phyloP scores from a whole-genome alignment of 1,140 invertebrate genomes.

The Oppia nitens region DNA sequence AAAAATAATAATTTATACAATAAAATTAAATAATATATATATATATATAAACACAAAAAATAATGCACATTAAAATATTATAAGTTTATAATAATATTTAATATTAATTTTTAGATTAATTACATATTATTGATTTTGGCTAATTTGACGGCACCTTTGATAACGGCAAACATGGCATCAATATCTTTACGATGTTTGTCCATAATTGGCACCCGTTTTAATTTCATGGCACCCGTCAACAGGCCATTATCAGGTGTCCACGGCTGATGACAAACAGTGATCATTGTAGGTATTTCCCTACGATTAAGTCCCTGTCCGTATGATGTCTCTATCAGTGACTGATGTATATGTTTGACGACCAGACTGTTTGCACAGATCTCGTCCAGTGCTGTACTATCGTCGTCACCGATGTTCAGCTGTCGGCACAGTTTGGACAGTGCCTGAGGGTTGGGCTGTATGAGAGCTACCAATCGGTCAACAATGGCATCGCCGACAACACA shows the following conservation, averaged over 20 bases:
- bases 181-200: not conserved
- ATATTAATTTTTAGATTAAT: no score
- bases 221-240: constrained; percentile 36
- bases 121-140: not conserved
- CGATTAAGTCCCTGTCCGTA: constrained; percentile 7
- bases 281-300: constrained; percentile 32
- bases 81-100: no score
- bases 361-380: constrained; percentile 39
- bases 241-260: constrained; percentile 37
- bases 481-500: constrained; percentile 76
- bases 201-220: constrained; percentile 17
- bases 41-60: no score
- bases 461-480: constrained; percentile 67
- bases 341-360: not conserved
- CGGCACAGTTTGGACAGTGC: constrained; percentile 44
- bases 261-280: constrained; percentile 28
- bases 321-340: not conserved
- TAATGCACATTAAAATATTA: no score
- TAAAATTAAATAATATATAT: no score
- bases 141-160: not conserved
- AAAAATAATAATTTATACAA: no score
- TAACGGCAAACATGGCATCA: not conserved
- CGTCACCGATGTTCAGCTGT: constrained; percentile 36
- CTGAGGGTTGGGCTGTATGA: constrained; percentile 65
- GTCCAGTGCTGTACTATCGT: not conserved